These are phyloP conservation scores for Gracilinanus agilis DNA, from an alignment of 2,113 vertebrate genomes.

Conservation along the genomic window DNA sequence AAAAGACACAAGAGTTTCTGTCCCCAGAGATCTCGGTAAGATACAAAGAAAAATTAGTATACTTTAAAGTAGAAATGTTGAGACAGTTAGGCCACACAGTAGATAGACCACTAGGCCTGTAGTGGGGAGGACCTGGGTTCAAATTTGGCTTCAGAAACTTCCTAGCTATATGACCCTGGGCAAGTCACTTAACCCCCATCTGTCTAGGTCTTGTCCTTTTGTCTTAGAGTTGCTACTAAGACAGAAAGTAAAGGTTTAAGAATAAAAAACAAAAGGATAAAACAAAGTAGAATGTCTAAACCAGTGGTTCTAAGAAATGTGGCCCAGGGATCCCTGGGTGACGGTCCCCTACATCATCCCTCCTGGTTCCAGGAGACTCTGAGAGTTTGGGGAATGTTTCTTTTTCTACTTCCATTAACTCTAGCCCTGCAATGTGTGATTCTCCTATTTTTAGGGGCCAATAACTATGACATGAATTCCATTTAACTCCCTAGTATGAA, in stretches of 20 bases:
- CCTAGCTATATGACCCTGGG: too few relatives aligned
- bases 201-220: too few relatives aligned
- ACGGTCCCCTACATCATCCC: background rate
- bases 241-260: too few relatives aligned
- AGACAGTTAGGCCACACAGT: too few relatives aligned
- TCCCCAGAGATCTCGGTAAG: background rate
- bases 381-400: background rate
- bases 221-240: too few relatives aligned
- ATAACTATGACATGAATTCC: background rate
- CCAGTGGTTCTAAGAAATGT: background rate
- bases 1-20: background rate
- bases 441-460: background rate
- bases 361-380: background rate
- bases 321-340: background rate
- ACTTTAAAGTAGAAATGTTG: background rate
- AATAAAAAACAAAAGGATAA: too few relatives aligned
- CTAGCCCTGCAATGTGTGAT: background rate
- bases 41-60: background rate
- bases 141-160: too few relatives aligned
- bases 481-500: background rate
- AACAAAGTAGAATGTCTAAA: too few relatives aligned
- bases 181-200: too few relatives aligned
- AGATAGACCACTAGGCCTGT: too few relatives aligned
- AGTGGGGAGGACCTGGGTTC: too few relatives aligned
- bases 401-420: background rate